Conservation (phyloP, 2,797 vertebrate species). For the Masticophis lateralis region DNA sequence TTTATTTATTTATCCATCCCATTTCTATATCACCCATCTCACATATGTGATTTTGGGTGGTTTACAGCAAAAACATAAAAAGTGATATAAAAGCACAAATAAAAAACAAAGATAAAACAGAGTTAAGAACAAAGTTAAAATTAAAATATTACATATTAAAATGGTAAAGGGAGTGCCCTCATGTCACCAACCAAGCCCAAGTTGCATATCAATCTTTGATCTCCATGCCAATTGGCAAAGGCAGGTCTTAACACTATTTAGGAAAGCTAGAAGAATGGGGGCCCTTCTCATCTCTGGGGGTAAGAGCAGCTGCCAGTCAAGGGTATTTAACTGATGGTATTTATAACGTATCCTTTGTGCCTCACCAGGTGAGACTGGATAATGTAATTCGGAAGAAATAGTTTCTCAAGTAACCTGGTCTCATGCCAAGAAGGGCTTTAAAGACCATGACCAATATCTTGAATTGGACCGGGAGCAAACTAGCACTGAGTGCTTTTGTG, state of each 20-base stretch:
- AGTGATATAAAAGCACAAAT: not conserved
- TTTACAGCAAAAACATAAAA: not conserved
- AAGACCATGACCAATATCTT: not conserved
- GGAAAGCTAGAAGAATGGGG: not conserved
- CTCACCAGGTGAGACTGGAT: not conserved
- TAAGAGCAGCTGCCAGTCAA: not conserved
- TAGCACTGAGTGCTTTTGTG: not conserved
- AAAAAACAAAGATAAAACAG: not conserved
- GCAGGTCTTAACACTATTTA: not conserved
- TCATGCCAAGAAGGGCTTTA: not conserved
- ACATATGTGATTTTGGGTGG: not conserved
- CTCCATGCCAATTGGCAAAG: not conserved
- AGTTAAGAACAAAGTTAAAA: not conserved
- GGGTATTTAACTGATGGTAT: not conserved
- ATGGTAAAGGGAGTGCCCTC: not conserved
- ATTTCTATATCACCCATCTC: not conserved
- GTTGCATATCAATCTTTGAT: not conserved
- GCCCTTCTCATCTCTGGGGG: not conserved
- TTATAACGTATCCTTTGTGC: not conserved
- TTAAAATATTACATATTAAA: not conserved
- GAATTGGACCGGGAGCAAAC: not conserved
- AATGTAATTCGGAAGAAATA: not conserved
- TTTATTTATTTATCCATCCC: not conserved
- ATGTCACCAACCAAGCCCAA: not conserved
- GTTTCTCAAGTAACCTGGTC: not conserved